phyloP scores from a whole-genome alignment of 2,888 invertebrate species.

The Uloborus plumipes region DNA sequence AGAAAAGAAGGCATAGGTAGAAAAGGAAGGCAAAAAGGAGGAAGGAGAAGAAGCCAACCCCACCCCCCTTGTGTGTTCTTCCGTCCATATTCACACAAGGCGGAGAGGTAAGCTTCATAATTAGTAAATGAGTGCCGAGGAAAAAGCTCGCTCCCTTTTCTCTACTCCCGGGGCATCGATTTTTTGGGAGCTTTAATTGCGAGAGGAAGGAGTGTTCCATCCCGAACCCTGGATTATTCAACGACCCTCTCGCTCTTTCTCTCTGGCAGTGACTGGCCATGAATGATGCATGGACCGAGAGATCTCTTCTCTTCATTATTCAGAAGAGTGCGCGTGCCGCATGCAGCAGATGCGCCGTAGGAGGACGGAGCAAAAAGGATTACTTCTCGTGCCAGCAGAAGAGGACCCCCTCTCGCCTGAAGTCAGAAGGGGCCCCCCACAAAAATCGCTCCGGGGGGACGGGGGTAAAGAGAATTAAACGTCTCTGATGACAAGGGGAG shows the following conservation, averaged over 20 bases:
- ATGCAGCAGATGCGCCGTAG: slow-evolving; percentile 49
- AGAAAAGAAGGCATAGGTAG: not conserved
- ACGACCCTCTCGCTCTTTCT: slow-evolving; percentile 11
- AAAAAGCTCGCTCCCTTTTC: slow-evolving; percentile 10
- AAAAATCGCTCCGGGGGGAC: not conserved
- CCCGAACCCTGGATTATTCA: slow-evolving; percentile 73
- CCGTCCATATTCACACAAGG: not conserved
- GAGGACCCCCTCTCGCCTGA: slow-evolving; percentile 1
- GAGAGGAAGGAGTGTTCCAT: slow-evolving; percentile 68
- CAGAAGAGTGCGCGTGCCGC: slow-evolving; percentile 49
- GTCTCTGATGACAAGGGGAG: slow-evolving; percentile 7
- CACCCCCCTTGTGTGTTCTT: not conserved
- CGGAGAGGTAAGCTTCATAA: slow-evolving; percentile 18
- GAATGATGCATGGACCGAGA: slow-evolving; percentile 57
- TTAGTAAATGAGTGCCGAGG: slow-evolving; percentile 50
- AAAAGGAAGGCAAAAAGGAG: slow-evolving; percentile 1
- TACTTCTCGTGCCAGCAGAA: slow-evolving; percentile 12
- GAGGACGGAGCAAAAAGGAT: slow-evolving; percentile 55
- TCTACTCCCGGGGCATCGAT: slow-evolving; percentile 47
- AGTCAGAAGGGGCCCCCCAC: no score
- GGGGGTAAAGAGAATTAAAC: slow-evolving; percentile 7
- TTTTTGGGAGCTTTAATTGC: slow-evolving; percentile 55
- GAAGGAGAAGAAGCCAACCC: not conserved
- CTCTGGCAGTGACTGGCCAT: slow-evolving; percentile 38
- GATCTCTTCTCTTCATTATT: slow-evolving; percentile 50